Evolutionary conservation across 35 echinoderm and acorn worm species (phyloP), one percentile per base, ranked within the genome.

Genomic region (Nesometra sesokonis): DNA sequence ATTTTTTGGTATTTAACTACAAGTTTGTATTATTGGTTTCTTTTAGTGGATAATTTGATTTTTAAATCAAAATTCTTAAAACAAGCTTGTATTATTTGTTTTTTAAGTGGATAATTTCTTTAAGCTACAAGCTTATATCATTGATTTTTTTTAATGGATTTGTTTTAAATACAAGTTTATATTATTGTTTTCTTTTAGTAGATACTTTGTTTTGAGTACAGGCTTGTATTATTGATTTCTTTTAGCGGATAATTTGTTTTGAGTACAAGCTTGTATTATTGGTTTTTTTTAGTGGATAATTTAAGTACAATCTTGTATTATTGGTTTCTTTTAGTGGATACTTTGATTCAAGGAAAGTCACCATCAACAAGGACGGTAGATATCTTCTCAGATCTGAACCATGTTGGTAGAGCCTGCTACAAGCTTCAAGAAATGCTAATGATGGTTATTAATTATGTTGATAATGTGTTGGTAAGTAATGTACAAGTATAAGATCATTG

Each of bases 401-500:
- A 89, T 39, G 95, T 97, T 33, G 76, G 83, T 30, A 97, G 92
- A 82, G 77, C 95, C 0, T 82, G 89, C n/a, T 84, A 77, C 23
- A 97, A 93, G 34, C 91, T 97, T n/a, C 95, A 93, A 87, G 95
- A 93, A 33, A 93, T 97, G 91, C 57, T 97, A 15, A 47, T 35
- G 21, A 84, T 85, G 11, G 95, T 97, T 29, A 67, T 93, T 21
- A 82, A 34, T 0, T 97, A 97, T 57, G 95, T 97, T 35, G 95
- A 97, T 82, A 92, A 93, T 82, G 87, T 97, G 11, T 35, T 97
- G 89, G 94, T 97, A 82, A 87, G 95, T 89, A 47, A 15, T 43
- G 4, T 7, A 43, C 38, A 43, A 7, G 15, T 43, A 43, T 7
- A 43, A 4, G 5, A 43, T 7, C 15, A 7, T 43, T 7, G 15